Conservation (phyloP, 2,797 vertebrate species). For the Xerus rutilus region DNA sequence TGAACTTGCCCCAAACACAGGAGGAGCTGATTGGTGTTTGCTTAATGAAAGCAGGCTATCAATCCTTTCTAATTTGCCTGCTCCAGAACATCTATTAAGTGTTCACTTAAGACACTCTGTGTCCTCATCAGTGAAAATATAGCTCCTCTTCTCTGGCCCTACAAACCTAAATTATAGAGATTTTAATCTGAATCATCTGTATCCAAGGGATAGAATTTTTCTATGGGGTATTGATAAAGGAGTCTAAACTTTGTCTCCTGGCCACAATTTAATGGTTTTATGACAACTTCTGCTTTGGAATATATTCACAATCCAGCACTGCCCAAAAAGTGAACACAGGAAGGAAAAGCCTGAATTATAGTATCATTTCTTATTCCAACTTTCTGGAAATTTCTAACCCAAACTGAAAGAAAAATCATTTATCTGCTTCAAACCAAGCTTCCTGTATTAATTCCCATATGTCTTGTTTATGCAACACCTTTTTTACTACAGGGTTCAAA, state of each 20-base stretch:
- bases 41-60: conserved; percentile 17
- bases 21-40: background rate
- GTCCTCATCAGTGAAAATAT: background rate
- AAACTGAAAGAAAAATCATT: background rate
- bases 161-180: background rate
- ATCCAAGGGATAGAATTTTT: background rate
- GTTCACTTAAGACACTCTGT: background rate
- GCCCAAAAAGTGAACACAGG: background rate
- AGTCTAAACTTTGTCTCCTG: background rate
- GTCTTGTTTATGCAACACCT: background rate
- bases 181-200: background rate
- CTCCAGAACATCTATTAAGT: background rate
- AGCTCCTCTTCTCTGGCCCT: background rate
- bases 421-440: background rate
- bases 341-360: conserved; percentile 7
- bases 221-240: background rate
- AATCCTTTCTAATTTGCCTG: conserved; percentile 34
- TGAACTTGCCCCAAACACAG: background rate
- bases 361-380: conserved; percentile 1
- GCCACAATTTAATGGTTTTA: background rate
- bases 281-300: conserved; percentile 10
- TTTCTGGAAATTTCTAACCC: conserved; percentile 35
- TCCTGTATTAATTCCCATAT: background rate
- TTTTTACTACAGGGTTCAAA: background rate
- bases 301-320: background rate